Conservation (phyloP, 2,888 invertebrate genomes). For the Mesorhabditis belari region DNA sequence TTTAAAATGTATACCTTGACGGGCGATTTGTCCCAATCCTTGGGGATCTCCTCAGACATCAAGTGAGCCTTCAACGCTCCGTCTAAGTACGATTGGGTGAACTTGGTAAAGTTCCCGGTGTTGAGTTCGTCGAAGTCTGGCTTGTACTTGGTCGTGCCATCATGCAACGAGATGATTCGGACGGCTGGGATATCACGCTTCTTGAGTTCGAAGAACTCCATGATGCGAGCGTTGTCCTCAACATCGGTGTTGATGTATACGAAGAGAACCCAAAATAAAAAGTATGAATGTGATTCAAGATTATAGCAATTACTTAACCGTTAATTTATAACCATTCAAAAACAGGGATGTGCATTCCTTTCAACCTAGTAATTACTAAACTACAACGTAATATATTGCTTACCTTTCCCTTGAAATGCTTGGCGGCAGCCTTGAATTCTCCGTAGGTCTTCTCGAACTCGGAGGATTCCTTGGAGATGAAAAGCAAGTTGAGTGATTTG, state of each 20-base stretch:
- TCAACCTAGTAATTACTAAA: not conserved
- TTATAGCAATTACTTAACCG: not conserved
- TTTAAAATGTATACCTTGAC: constrained; percentile 84
- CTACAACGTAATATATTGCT: constrained; percentile 12
- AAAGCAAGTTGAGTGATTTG: constrained; percentile 86
- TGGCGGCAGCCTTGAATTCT: constrained; percentile 73
- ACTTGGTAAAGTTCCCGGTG: constrained; percentile 68
- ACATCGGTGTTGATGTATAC: constrained; percentile 87
- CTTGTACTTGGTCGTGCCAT: constrained; percentile 86
- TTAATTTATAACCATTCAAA: too few relatives aligned
- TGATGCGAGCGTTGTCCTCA: constrained; percentile 85
- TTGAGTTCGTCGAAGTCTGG: constrained; percentile 63
- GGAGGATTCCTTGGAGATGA: constrained; percentile 74
- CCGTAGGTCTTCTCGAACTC: constrained; percentile 74
- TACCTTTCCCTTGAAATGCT: constrained; percentile 75
- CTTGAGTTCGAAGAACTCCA: constrained; percentile 96
- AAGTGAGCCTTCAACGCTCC: constrained; percentile 88
- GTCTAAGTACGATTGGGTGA: constrained; percentile 78
- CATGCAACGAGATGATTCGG: constrained; percentile 76
- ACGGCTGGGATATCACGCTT: constrained; percentile 64
- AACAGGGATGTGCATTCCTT: too few relatives aligned
- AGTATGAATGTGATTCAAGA: not conserved
- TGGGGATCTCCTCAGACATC: constrained; percentile 81
- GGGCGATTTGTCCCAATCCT: constrained; percentile 87
- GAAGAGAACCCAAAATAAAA: constrained; percentile 61